Evolutionary conservation across 1,140 invertebrate genomes (phyloP), one percentile per base, ranked within the genome.

Genomic region (Halesus radiatus): DNA sequence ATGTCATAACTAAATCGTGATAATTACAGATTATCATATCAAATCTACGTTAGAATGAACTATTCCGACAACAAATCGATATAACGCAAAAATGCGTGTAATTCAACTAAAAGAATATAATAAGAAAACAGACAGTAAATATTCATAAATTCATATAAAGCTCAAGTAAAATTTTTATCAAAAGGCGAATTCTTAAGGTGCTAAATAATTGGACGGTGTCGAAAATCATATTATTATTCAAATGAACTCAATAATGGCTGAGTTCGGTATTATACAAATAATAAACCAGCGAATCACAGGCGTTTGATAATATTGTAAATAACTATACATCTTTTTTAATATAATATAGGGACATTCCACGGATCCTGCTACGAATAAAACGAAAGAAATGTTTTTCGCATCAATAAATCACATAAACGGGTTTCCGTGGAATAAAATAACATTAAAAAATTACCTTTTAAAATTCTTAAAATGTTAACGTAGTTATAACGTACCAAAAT

Each of bases 381-480:
- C 7, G 15, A 45, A 68, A 68, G n/a, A 68, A 16, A 37, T 13
- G 32, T 68, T 68, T 68, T 45, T 32, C 64, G 64, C 32, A 37
- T 45, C 6, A 18, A 32, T 45, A 68, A 45, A 18, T 18, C 64
- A 32, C 16, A n/a, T 15, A 23, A 18, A 60, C 56, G n/a, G 7
- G 56, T 60, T 60, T 60, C 16, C 0, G 13, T 13, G 10, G 37
- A 45, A 45, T 45, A 45, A 45, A 45, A 10, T 45, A 1, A 45
- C 37, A 45, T 45, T 13, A 45, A 4, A 45, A 45, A 45, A 45
- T 45, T 10, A 13, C 8, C 37, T 45, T 13, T 45, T 45, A 45
- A 45, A 8, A 45, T 45, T 45, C 37, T 10, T 45, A 0, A 45
- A 45, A 45, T 45, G 10, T 45, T 45, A 45, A 45, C 0, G 37